Evolutionary conservation across 2,888 invertebrate species (phyloP).

Genomic region (Cryptops parisi): DNA sequence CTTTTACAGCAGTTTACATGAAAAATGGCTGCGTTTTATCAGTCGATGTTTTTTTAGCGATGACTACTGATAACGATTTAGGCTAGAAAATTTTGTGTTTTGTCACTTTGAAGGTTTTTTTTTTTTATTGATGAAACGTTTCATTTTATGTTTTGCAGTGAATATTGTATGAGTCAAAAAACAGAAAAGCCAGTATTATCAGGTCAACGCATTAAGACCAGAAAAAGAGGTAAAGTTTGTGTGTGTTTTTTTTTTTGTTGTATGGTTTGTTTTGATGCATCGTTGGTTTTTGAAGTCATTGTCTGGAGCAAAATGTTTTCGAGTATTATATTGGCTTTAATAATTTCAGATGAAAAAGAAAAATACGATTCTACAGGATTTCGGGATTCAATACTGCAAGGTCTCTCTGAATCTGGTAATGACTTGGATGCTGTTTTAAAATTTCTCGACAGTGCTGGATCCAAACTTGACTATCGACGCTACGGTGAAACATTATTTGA

Average conservation of each 20-base stretch:
- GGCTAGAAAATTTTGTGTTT: too few relatives aligned
- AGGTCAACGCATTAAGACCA: constrained; percentile 99
- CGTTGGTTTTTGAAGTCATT: not conserved
- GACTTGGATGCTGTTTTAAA: constrained; percentile 93
- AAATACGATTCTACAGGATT: constrained; percentile 98
- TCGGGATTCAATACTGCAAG: constrained; percentile 91
- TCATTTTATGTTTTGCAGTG: constrained; percentile 16
- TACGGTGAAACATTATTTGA: constrained; percentile 97
- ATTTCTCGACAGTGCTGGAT: constrained; percentile 85
- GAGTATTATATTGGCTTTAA: not conserved
- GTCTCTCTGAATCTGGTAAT: constrained; percentile 74
- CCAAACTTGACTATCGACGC: constrained; percentile 92
- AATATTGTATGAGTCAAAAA: constrained; percentile 98
- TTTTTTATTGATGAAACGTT: not conserved
- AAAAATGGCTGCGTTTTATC: too few relatives aligned
- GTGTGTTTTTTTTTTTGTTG: constrained; percentile 5
- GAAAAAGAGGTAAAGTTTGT: constrained; percentile 76
- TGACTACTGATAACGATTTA: too few relatives aligned
- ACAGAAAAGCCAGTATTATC: constrained; percentile 99
- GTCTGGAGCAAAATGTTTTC: too few relatives aligned
- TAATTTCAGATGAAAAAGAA: constrained; percentile 88
- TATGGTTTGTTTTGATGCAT: not conserved
- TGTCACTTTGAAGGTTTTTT: too few relatives aligned
- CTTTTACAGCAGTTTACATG: too few relatives aligned
- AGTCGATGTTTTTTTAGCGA: too few relatives aligned